Evolutionary conservation across 2,888 invertebrate species (phyloP), one percentile per base, ranked within the genome.

Genomic region (Cosmia trapezina): DNA sequence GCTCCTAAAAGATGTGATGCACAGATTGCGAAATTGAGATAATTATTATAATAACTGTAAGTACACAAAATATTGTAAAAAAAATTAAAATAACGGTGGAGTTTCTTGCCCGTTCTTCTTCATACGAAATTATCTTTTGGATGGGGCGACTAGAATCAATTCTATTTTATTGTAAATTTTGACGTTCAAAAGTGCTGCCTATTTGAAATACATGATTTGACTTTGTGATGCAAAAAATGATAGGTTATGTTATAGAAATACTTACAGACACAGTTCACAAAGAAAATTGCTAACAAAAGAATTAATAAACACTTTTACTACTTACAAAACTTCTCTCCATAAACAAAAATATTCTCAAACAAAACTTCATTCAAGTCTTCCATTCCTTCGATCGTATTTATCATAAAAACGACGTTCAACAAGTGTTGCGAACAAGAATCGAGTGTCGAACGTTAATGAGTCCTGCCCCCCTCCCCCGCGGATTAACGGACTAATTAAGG

Each of bases 401-500:
- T 83, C 80, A 83, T 84, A 86, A 81, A 83, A 82, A 85, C 78
- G 70, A 66, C 51, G 78, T 71, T 87, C 83, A 85, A 83, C 88
- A 86, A 88, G 86, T 84, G 86, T 76, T 76, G 41, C 80, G 72
- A 81, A 81, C 84, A 79, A 78, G 82, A 87, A 86, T 82, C 81
- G 82, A 74, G 78, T 83, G 84, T 81, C 86, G 86, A 86, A 87
- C 82, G 78, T 78, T 86, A 88, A 88, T 87, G 86, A 89, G 82
- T 83, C 77, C 28, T 1, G 41, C 78, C 51, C 82, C 83, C 84
- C 64, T 85, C 37, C 33, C 82, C 85, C 86, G 70, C 87, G 88
- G 89, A 93, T 94, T 95, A 95, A 94, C 91, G 89, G 91, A 90
- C 93, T 96, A 96, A 96, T 96, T 96, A 95, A 87, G 90, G 91